Evolutionary conservation across 2,888 invertebrate genomes (phyloP), one percentile per base, ranked within the genome.

Genomic region (Drosophila prostipennis): DNA sequence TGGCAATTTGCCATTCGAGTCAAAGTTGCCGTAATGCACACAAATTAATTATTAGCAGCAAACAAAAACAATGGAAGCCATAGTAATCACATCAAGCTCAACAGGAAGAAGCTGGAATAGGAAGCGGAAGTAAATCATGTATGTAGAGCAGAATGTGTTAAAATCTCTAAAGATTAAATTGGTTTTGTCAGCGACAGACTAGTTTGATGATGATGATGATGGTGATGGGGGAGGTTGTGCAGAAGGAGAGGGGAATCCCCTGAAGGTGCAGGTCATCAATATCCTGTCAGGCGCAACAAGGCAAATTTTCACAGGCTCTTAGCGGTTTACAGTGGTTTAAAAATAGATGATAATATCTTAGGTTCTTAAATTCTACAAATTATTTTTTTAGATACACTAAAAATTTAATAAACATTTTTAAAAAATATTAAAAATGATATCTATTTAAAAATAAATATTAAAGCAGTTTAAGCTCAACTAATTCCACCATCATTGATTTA

Each of bases 101-200:
- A 29, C 64, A 53, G 64, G 54, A 55, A 36, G 57, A 16, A 16
- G 10, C 13, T 23, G 19, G 46, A 54, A 57, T 54, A 46, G 59
- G 67, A 61, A 40, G 42, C 74, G 69, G 78, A 85, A 73, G 53
- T 48, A n/a, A 13, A 63, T 57, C 71, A 55, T 54, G 48, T 26
- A n/a, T 32, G 48, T 14, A 34, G 14, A 29, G 36, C 8, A 51
- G 49, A 78, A 86, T 83, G 83, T 88, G 83, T 73, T 77, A 84
- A 87, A 84, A 84, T 84, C 87, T 84, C 79, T 36, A 49, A 79
- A 84, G 87, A 84, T 88, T 84, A 71, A 84, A 75, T 77, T 74
- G 73, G 43, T 53, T 53, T 64, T 45, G 43, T 36, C 67, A 45
- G 29, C n/a, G 60, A 43, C 16, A 51, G 67, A 72, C 48, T 54